These are phyloP conservation scores for Motacilla tschutschensis DNA, from an alignment of 2,113 vertebrate species.

Conservation along the genomic window DNA sequence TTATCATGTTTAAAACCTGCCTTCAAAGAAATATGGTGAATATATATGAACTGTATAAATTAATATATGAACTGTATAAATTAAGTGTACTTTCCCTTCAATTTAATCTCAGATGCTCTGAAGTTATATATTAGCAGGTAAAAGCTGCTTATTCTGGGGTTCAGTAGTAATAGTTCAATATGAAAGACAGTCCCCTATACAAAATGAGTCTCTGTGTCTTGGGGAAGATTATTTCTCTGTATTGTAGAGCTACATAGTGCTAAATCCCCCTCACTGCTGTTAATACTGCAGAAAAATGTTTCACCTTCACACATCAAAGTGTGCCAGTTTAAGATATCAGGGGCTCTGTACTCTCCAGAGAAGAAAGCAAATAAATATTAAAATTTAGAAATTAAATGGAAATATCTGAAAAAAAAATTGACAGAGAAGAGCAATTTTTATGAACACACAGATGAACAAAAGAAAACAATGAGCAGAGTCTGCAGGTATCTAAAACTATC, in stretches of 20 bases:
- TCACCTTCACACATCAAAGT: background rate
- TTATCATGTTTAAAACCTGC: background rate
- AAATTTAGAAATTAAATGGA: background rate
- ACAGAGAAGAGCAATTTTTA: background rate
- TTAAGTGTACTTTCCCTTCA: background rate
- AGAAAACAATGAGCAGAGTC: background rate
- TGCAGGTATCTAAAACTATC: background rate
- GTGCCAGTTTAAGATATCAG: background rate
- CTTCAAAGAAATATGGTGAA: background rate
- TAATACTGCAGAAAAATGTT: conserved; percentile 14
- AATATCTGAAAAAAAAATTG: background rate
- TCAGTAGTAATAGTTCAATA: background rate
- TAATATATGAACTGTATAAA: background rate
- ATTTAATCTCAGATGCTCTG: background rate
- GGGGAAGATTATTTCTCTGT: background rate
- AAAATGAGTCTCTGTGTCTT: background rate
- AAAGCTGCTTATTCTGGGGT: background rate
- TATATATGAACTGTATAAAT: background rate
- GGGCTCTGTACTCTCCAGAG: background rate
- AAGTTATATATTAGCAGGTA: background rate
- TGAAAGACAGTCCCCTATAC: background rate
- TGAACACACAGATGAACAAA: background rate
- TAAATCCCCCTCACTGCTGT: background rate
- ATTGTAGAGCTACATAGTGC: background rate
- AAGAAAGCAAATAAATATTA: background rate